Evolutionary conservation across 2,113 vertebrate species (phyloP).

Genomic region (Chinchilla lanigera): DNA sequence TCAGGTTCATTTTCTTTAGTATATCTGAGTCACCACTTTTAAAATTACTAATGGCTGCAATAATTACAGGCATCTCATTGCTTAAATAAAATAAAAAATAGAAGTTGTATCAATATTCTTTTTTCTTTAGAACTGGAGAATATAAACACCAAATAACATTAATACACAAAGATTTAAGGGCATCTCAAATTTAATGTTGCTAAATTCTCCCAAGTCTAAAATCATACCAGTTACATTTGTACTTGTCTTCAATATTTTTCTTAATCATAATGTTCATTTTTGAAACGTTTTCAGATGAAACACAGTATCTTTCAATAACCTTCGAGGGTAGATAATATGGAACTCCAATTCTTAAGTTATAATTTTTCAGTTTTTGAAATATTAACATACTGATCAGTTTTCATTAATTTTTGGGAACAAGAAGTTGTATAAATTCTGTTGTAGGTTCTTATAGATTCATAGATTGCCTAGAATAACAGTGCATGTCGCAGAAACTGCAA

Average conservation of each 20-base stretch:
- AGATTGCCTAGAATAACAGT: neutral
- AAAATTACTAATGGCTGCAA: neutral
- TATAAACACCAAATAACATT: slow-evolving; percentile 29
- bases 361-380: neutral
- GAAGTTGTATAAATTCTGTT: neutral
- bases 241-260: slow-evolving; percentile 6
- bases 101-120: neutral
- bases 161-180: neutral
- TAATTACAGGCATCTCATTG: neutral
- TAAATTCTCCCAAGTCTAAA: neutral
- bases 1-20: slow-evolving; percentile 8
- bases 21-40: neutral
- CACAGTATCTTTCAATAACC: neutral
- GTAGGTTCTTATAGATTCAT: neutral
- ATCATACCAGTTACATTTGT: neutral
- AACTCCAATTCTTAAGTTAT: neutral
- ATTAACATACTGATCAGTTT: neutral
- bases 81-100: neutral
- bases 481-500: neutral
- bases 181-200: neutral
- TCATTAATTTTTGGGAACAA: neutral
- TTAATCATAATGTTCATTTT: neutral
- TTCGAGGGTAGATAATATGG: neutral
- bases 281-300: neutral
- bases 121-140: neutral